Conservation (phyloP, 2,797 vertebrate genomes). For the Sebastes steindachneri region DNA sequence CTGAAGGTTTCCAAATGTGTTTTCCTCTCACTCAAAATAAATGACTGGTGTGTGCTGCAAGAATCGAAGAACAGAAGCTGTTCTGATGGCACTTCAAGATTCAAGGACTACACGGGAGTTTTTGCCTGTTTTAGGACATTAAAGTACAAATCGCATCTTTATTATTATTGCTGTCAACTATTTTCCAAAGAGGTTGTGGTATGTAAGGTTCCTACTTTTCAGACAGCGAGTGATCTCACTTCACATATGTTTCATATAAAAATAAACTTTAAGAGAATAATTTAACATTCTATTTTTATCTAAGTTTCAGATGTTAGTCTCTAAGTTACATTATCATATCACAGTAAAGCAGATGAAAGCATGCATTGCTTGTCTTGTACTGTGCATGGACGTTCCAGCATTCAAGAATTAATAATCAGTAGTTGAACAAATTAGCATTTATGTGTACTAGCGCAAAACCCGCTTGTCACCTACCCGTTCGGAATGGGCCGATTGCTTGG, state of each 20-base stretch:
- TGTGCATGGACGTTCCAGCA: background rate
- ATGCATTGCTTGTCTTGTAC: background rate
- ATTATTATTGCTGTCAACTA: background rate
- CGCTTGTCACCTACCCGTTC: no score
- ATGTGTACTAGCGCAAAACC: no score
- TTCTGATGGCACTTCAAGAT: constrained; percentile 13
- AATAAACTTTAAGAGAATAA: background rate
- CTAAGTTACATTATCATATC: background rate
- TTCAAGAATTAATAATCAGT: background rate
- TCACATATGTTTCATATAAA: background rate
- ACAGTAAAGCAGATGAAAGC: background rate
- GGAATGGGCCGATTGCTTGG: no score
- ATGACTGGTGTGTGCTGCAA: constrained; percentile 6
- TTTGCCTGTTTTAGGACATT: constrained; percentile 6
- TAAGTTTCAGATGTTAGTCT: background rate
- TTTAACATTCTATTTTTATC: background rate
- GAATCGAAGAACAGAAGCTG: background rate
- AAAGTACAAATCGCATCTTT: background rate
- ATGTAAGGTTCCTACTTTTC: background rate
- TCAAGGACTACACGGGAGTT: background rate
- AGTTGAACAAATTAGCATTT: background rate
- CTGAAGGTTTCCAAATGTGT: constrained; percentile 45
- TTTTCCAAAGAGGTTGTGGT: background rate
- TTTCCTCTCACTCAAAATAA: constrained; percentile 43
- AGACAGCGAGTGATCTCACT: background rate